Evolutionary conservation across 2,888 invertebrate genomes (phyloP), one percentile per base, ranked within the genome.

Genomic region (Amiota communis): DNA sequence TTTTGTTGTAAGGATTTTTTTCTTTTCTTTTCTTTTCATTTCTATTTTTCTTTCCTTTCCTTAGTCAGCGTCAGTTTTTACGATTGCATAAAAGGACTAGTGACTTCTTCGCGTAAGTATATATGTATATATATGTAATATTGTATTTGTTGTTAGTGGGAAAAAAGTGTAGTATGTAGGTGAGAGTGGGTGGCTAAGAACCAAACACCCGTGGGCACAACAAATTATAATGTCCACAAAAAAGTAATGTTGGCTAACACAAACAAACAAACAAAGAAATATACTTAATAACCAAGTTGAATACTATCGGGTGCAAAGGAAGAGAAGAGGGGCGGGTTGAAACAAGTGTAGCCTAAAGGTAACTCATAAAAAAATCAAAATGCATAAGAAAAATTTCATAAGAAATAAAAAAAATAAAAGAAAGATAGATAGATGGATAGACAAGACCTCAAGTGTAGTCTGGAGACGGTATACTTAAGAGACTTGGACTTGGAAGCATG

Each of bases 221-320:
- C 79, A 85, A 85, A 82, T 85, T 84, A 82, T 83, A 83, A 81
- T 85, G 77, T 79, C n/a, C 71, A 71, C 47, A 51, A 49, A 20
- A n/a, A 36, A 36, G 64, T 77, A 76, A 80, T 80, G 77, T 77
- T 79, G 80, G 68, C 75, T 11, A 53, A 73, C 76, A 71, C 72
- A 75, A 64, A 57, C 56, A 76, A 15, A 72, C 64, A 65, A 47
- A 36, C 49, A n/a, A 53, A 36, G 49, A n/a, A 8, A 63, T n/a
- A 46, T n/a, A 15, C 63, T 11, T 69, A 63, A 53, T 63, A 72
- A 63, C 68, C 48, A 63, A 74, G 13, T n/a, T n/a, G 72, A 49
- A 23, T 23, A 11, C 23, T 56, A 71, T 56, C 15, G 65, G 53
- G 23, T 23, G 23, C 23, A 23, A 53, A 15, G 11, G 71, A 6